Base-by-base conservation (phyloP, 2,888 invertebrate genomes). In the Dichetophora obliterata region DNA sequence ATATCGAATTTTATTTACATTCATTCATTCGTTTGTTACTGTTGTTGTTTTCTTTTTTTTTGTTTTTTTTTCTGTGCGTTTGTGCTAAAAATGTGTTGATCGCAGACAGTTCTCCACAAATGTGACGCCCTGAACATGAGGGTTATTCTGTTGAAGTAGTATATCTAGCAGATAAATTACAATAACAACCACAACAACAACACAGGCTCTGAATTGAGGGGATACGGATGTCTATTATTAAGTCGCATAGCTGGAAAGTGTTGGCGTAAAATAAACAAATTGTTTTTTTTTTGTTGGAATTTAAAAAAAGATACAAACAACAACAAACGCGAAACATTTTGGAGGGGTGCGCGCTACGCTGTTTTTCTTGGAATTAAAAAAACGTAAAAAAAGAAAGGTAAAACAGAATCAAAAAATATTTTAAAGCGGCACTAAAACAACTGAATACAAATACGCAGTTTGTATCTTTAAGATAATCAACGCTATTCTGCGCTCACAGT, bases 221-320 rank as follows among this genome's bases (percentile, higher is more conserved):
- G 52, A 19, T 50, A 52, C 24, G 37, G 16, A 14, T 66, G 54
- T 65, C 74, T 74, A 74, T 66, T 74, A 63, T 74, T 66, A 66
- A 66, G 52, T 65, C 52, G 31, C 72, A 48, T 37, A 22, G 22
- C 52, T 76, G 72, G 66, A 73, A 66, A 57, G 75, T 77, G 84
- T 77, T 77, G 72, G 71, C 72, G 76, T 59, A 27, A 22, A 59
- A 61, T 72, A 72, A 72, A 72, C 72, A 72, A 61, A 72, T 59
- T 19, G 1, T 43, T 43, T 14, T 43, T 37, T 37, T 5, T 37
- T 37, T 8, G 3, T 24, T 31, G 5, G 1, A 24, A 61, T 31
- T 27, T 8, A 16, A 31, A 24, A 61, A 16, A 24, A 63, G 31
- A 48, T 14, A 68, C 19, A 68, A 34, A 3, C 78, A 78, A 54